Percentiles rank a stretch among this genome's conserved stretches.
phyloP scores from a whole-genome alignment of 2,888 invertebrate species.

The Eupithecia subfuscata region DNA sequence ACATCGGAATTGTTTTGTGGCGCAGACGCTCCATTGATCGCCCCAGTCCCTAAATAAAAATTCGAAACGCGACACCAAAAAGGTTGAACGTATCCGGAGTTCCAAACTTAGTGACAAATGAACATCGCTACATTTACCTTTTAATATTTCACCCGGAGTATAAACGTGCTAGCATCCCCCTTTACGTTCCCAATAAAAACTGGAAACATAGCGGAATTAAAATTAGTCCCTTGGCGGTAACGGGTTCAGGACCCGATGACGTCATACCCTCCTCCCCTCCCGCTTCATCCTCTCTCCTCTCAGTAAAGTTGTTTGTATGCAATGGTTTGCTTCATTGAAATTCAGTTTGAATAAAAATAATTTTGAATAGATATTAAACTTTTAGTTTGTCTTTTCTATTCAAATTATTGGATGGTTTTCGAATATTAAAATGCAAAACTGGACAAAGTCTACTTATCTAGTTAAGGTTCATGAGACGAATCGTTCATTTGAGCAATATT shows the following conservation, averaged over 20 bases:
- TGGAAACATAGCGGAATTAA: slow-evolving; percentile 35
- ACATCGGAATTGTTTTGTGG: background rate
- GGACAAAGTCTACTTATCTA: background rate
- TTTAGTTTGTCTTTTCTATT: background rate
- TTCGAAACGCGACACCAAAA: background rate
- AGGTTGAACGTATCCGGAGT: background rate
- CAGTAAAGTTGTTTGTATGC: slow-evolving; percentile 28
- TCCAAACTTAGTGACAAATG: slow-evolving; percentile 11
- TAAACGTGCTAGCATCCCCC: slow-evolving; percentile 27
- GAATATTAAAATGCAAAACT: background rate
- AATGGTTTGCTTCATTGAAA: slow-evolving; percentile 16
- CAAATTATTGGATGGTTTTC: background rate
- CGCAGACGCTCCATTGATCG: background rate
- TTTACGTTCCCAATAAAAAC: slow-evolving; percentile 35
- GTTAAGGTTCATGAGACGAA: background rate
- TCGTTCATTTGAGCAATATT: background rate
- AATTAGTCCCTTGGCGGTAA: slow-evolving; percentile 36
- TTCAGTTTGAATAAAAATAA: background rate
- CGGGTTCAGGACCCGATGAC: slow-evolving; percentile 34
- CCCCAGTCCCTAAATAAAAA: slow-evolving; percentile 1
- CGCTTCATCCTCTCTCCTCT: background rate
- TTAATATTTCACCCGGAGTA: slow-evolving; percentile 13
- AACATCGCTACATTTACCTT: slow-evolving; percentile 10
- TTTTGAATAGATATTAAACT: background rate
- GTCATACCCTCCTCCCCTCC: slow-evolving; percentile 22